Evolutionary conservation across 2,113 vertebrate species (phyloP).

Genomic region (Eulemur rufifrons): DNA sequence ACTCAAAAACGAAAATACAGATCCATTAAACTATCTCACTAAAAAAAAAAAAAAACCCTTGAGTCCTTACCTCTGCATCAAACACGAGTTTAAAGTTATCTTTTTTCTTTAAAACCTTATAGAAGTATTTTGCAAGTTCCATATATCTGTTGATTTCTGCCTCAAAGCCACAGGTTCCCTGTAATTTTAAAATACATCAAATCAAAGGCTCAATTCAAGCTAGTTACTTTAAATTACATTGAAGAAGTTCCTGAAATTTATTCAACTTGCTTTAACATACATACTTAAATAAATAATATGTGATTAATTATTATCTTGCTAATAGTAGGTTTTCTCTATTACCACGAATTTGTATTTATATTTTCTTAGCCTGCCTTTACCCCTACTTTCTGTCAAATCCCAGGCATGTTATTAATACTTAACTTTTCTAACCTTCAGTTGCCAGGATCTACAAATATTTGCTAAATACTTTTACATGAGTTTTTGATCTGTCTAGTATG

Average conservation of each 20-base stretch:
- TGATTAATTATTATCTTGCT: not conserved
- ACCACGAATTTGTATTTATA: not conserved
- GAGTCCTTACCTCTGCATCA: conserved; percentile 57
- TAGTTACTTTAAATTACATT: not conserved
- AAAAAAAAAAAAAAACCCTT: no score
- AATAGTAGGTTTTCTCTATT: not conserved
- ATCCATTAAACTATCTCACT: not conserved
- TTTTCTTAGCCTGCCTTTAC: not conserved
- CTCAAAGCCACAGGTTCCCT: conserved; percentile 84
- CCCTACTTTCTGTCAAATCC: not conserved
- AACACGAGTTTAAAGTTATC: conserved; percentile 84
- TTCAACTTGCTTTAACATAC: not conserved
- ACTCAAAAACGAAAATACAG: not conserved
- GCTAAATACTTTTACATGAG: not conserved
- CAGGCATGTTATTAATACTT: not conserved
- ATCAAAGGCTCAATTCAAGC: not conserved
- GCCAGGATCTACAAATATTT: not conserved
- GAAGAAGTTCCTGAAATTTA: not conserved
- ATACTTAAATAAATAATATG: not conserved
- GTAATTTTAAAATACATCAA: not conserved
- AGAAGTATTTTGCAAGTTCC: conserved; percentile 85
- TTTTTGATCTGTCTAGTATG: not conserved
- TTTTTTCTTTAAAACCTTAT: conserved; percentile 81
- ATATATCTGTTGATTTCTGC: conserved; percentile 83
- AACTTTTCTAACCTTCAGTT: not conserved